Evolutionary conservation across 2,113 vertebrate genomes (phyloP).

Genomic region (Brienomyrus longianalis): DNA sequence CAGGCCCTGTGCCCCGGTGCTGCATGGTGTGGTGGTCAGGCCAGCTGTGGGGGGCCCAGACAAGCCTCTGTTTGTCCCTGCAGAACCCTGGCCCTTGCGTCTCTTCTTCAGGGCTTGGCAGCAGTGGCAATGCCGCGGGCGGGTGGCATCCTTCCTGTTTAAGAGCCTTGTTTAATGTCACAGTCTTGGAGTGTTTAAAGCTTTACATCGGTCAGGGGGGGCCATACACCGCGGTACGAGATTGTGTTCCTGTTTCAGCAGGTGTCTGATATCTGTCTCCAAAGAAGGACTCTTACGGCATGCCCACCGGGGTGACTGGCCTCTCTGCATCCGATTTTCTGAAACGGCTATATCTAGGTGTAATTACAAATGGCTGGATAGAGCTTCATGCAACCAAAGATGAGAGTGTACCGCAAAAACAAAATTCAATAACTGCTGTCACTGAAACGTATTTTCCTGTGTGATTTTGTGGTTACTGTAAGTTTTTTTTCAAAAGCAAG

Average conservation of each 20-base stretch:
- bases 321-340: background rate
- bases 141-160: background rate
- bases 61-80: conserved; percentile 11
- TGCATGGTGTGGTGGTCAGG: background rate
- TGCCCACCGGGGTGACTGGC: background rate
- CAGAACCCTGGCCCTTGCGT: background rate
- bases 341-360: background rate
- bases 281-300: background rate
- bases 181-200: background rate
- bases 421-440: background rate
- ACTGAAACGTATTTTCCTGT: background rate
- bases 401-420: background rate
- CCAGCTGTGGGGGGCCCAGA: conserved; percentile 16
- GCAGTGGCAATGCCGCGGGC: background rate
- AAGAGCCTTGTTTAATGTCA: background rate
- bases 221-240: background rate
- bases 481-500: background rate
- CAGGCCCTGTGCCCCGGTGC: background rate
- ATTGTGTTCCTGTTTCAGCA: background rate
- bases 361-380: background rate
- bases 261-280: background rate
- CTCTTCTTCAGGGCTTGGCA: background rate
- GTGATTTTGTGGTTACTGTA: background rate
- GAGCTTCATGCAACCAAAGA: background rate
- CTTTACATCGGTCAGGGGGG: background rate